A percentile compares a stretch with the other conserved stretches of the same genome.
phyloP scores from a whole-genome alignment of 2,797 vertebrate genomes.

The Platyrinchus mystaceus region DNA sequence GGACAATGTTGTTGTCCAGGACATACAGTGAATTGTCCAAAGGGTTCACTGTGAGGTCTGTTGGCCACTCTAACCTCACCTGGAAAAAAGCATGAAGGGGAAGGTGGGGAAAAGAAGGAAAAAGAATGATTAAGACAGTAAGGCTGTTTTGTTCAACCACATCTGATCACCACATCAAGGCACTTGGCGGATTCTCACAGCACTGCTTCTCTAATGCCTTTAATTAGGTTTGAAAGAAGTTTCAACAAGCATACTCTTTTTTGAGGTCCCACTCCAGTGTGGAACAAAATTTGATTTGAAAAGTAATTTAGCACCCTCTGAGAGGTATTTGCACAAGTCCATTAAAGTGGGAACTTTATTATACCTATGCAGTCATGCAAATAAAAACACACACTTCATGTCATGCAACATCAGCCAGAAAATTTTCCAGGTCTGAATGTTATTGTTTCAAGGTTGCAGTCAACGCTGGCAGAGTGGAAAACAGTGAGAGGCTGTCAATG shows the following conservation, averaged over 20 bases:
- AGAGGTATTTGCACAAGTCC: conserved; percentile 12
- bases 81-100: conserved; percentile 48
- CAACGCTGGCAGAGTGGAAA: background rate
- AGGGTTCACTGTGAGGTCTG: conserved; percentile 92
- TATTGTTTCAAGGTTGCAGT: conserved; percentile 31
- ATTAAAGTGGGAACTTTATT: conserved; percentile 40
- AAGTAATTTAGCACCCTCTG: background rate
- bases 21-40: conserved; percentile 95
- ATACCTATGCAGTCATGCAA: conserved; percentile 39
- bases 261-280: background rate
- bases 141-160: background rate
- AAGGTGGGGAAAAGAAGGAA: background rate
- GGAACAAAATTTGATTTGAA: background rate
- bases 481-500: conserved; percentile 6
- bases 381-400: conserved; percentile 22
- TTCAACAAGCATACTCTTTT: background rate
- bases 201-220: background rate
- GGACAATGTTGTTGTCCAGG: conserved; percentile 97
- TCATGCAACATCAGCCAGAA: conserved; percentile 21
- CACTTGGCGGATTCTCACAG: background rate
- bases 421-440: conserved; percentile 12
- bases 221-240: background rate
- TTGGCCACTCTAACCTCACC: conserved; percentile 96
- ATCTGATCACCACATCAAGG: background rate
- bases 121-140: background rate